A percentile compares a stretch with the other conserved stretches of the same genome.
Evolutionary conservation across 2,113 vertebrate genomes (phyloP).

Genomic region (Macroglossus sobrinus): DNA sequence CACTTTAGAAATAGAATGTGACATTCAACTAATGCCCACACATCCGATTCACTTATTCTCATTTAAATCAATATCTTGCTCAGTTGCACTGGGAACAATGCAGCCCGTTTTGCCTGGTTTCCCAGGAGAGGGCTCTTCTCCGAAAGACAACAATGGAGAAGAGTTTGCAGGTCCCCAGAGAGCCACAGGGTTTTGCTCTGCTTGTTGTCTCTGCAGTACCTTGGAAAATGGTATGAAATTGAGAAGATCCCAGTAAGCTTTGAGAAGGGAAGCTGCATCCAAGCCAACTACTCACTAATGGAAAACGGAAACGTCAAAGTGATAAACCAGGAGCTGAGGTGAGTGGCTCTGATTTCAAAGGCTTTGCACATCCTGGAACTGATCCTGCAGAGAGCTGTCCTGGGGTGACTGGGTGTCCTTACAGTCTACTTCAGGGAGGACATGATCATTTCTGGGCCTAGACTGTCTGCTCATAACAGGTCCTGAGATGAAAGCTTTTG

Average conservation of each 20-base stretch:
- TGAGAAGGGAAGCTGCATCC: conserved; percentile 86
- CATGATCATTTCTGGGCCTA: neutral
- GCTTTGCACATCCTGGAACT: neutral
- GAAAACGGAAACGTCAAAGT: conserved; percentile 86
- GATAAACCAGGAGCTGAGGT: conserved; percentile 84
- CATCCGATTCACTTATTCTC: neutral
- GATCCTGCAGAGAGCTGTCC: neutral
- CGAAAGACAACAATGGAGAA: conserved; percentile 25
- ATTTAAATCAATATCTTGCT: neutral
- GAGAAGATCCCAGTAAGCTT: conserved; percentile 85
- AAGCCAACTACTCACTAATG: conserved; percentile 83
- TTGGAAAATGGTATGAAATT: conserved; percentile 90
- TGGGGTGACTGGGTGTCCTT: neutral
- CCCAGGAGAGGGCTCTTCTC: conserved; percentile 31
- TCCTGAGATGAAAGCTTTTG: neutral
- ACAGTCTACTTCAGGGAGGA: neutral
- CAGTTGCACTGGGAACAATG: neutral
- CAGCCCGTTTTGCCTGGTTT: conserved; percentile 22
- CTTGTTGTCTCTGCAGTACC: conserved; percentile 80
- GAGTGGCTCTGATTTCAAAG: conserved; percentile 54
- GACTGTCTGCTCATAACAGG: neutral
- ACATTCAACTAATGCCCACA: neutral
- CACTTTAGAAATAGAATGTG: conserved; percentile 25
- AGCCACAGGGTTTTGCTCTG: neutral
- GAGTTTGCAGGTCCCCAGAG: conserved; percentile 39